A percentile compares a stretch with the other conserved stretches of the same genome.
Conservation (phyloP, 2,888 invertebrate genomes). For the Alentia gelatinosa region DNA sequence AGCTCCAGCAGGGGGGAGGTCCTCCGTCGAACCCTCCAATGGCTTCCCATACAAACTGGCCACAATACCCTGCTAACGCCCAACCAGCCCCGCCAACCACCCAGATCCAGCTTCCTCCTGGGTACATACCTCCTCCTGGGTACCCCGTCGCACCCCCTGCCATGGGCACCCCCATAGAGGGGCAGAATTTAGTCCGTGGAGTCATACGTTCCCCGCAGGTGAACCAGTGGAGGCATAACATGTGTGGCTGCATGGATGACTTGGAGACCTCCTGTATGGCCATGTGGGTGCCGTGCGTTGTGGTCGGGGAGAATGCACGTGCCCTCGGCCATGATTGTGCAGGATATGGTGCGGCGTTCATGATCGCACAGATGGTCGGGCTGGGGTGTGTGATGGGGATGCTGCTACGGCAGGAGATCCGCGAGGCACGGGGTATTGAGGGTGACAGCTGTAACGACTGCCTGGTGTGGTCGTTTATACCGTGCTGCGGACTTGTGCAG, state of each 20-base stretch:
- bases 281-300: not conserved
- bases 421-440: not conserved
- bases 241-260: conserved; percentile 2
- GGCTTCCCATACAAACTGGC: too few species aligned
- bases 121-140: too few species aligned
- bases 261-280: not conserved
- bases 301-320: not conserved
- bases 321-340: not conserved
- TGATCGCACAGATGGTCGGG: not conserved
- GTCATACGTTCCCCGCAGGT: not conserved
- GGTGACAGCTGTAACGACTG: not conserved
- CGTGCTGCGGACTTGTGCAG: not conserved
- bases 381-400: not conserved
- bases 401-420: not conserved
- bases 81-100: too few species aligned
- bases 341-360: not conserved
- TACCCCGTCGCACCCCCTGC: too few species aligned
- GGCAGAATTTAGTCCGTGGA: too few species aligned
- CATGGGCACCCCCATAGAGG: too few species aligned
- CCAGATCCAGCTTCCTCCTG: too few species aligned
- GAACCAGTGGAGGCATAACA: not conserved
- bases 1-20: too few species aligned
- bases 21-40: too few species aligned
- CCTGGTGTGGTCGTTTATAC: not conserved
- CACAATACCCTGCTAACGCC: too few species aligned